These are phyloP conservation scores for Cuniculus paca DNA, from an alignment of 2,797 vertebrate species.

Conservation along the genomic window DNA sequence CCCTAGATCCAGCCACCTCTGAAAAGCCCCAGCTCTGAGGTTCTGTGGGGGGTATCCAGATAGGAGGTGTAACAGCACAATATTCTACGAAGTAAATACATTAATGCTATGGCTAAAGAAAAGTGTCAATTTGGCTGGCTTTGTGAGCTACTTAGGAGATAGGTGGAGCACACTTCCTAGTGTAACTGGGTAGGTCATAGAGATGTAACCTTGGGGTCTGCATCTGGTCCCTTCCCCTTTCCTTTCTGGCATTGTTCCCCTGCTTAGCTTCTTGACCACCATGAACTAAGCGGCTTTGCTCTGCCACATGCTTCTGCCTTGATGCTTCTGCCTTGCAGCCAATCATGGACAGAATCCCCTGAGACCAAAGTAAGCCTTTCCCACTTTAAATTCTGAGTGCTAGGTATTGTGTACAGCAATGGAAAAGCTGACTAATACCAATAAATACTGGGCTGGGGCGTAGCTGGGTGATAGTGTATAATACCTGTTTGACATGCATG, in stretches of 20 bases:
- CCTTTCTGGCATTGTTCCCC: background rate
- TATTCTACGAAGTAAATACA: background rate
- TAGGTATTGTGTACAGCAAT: too few relatives aligned
- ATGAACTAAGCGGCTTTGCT: background rate
- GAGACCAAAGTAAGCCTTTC: too few relatives aligned
- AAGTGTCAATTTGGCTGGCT: background rate
- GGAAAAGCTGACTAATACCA: too few relatives aligned
- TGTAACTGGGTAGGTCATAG: background rate
- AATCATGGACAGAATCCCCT: background rate
- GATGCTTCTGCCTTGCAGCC: background rate
- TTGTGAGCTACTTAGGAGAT: background rate
- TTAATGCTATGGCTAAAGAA: background rate
- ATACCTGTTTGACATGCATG: too few relatives aligned
- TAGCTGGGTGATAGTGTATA: too few relatives aligned
- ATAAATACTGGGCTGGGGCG: too few relatives aligned
- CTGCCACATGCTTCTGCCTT: background rate
- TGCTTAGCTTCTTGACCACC: background rate
- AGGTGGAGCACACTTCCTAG: background rate
- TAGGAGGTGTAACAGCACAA: too few relatives aligned
- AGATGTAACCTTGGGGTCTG: background rate
- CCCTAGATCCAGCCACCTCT: background rate
- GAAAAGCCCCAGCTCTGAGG: background rate
- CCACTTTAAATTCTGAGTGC: too few relatives aligned
- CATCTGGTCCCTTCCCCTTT: background rate
- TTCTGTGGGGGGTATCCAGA: background rate